Conservation (phyloP, 2,888 invertebrate species). For the Heliconius cydno region DNA sequence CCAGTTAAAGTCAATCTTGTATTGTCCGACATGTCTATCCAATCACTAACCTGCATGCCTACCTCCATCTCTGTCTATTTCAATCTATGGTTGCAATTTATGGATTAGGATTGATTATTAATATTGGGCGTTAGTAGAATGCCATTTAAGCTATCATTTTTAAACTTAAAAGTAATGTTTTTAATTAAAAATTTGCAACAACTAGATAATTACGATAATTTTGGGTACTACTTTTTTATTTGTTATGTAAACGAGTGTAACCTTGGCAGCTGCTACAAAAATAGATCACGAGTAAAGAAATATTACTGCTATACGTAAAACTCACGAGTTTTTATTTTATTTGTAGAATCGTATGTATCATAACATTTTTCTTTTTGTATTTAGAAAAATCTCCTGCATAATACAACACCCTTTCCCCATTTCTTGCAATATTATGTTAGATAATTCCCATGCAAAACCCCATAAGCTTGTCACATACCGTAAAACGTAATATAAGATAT, state of each 20-base stretch:
- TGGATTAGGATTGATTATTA: too few species aligned
- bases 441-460: constrained; percentile 60
- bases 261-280: constrained; percentile 13
- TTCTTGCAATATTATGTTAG: constrained; percentile 53
- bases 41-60: too few species aligned
- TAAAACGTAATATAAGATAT: constrained; percentile 63
- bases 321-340: not conserved
- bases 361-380: not conserved
- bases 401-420: constrained; percentile 36
- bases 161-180: not conserved
- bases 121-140: too few species aligned
- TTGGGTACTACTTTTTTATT: not conserved
- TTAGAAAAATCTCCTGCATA: not conserved
- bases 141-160: not conserved
- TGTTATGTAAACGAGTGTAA: not conserved
- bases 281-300: constrained; percentile 3
- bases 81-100: too few species aligned
- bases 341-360: not conserved
- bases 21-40: too few species aligned
- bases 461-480: constrained; percentile 59
- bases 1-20: too few species aligned
- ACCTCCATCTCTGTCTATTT: too few species aligned
- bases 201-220: not conserved
- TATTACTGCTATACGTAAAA: not conserved
- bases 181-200: too few species aligned